A percentile compares a stretch with the other conserved stretches of the same genome.
Conservation (phyloP, 2,797 vertebrate genomes). For the Danio albolineatus region DNA sequence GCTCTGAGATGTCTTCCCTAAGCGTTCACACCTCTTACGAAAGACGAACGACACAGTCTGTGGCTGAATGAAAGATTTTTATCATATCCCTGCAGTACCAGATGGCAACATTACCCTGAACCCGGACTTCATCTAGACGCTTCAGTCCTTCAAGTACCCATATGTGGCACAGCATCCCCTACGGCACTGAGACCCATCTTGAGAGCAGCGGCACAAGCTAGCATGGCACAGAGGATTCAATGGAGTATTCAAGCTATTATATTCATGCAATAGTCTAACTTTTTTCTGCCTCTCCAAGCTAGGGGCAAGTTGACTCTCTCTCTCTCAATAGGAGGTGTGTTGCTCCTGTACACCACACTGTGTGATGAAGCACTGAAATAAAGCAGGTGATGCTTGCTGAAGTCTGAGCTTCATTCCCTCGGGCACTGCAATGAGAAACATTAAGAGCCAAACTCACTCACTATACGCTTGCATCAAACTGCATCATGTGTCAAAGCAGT, state of each 20-base stretch:
- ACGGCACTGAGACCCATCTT: slow-evolving; percentile 36
- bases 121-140: slow-evolving; percentile 31
- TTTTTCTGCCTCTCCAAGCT: slow-evolving; percentile 21
- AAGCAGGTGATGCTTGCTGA: slow-evolving; percentile 27
- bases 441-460: slow-evolving; percentile 28
- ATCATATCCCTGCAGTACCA: slow-evolving; percentile 36
- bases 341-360: slow-evolving; percentile 8
- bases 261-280: slow-evolving; percentile 7
- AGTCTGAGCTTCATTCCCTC: slow-evolving; percentile 20
- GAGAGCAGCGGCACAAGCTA: slow-evolving; percentile 41
- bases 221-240: slow-evolving; percentile 32
- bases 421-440: slow-evolving; percentile 17
- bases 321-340: slow-evolving; percentile 23
- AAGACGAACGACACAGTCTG: slow-evolving; percentile 28
- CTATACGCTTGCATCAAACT: slow-evolving; percentile 10
- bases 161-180: slow-evolving; percentile 44
- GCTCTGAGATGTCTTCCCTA: slow-evolving; percentile 43
- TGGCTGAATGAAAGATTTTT: slow-evolving; percentile 37
- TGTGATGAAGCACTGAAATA: slow-evolving; percentile 14
- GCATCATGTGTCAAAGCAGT: slow-evolving; percentile 7
- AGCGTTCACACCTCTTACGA: slow-evolving; percentile 39
- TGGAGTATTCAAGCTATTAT: slow-evolving; percentile 21
- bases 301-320: slow-evolving; percentile 6
- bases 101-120: slow-evolving; percentile 45
- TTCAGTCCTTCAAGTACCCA: slow-evolving; percentile 36